Conservation (phyloP, 2,888 invertebrate genomes). For the Diaperis boleti region DNA sequence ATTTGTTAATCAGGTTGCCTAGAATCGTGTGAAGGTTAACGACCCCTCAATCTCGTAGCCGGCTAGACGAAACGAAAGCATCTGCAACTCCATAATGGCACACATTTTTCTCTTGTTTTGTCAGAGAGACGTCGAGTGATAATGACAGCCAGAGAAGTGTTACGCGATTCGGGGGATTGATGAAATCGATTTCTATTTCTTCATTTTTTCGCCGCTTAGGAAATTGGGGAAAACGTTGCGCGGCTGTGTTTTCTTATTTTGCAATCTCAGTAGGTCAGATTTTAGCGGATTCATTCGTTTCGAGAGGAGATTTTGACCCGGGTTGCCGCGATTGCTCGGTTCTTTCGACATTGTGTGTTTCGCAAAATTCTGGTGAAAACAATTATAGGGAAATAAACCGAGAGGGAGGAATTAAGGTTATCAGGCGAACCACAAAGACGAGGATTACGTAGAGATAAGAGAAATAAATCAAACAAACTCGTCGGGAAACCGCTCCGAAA, state of each 20-base stretch:
- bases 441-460: too few relatives aligned
- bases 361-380: too few relatives aligned
- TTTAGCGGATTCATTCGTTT: too few relatives aligned
- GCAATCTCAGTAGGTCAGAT: too few relatives aligned
- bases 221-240: conserved; percentile 18
- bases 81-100: conserved; percentile 55
- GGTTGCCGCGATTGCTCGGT: too few relatives aligned
- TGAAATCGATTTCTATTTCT: conserved; percentile 46
- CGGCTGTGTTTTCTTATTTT: conserved; percentile 12
- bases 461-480: too few relatives aligned
- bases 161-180: conserved; percentile 30
- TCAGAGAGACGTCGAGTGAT: background rate
- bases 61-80: conserved; percentile 58
- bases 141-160: conserved; percentile 35
- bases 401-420: too few relatives aligned
- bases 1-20: conserved; percentile 53
- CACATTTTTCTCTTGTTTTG: conserved; percentile 54
- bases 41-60: conserved; percentile 51
- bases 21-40: conserved; percentile 53
- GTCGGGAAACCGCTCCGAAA: too few relatives aligned
- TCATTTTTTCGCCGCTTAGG: conserved; percentile 34
- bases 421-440: too few relatives aligned
- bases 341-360: too few relatives aligned
- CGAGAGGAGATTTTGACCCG: too few relatives aligned
- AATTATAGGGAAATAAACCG: too few relatives aligned